Base-by-base conservation (phyloP, 2,113 vertebrate species). In the Cettia cetti region DNA sequence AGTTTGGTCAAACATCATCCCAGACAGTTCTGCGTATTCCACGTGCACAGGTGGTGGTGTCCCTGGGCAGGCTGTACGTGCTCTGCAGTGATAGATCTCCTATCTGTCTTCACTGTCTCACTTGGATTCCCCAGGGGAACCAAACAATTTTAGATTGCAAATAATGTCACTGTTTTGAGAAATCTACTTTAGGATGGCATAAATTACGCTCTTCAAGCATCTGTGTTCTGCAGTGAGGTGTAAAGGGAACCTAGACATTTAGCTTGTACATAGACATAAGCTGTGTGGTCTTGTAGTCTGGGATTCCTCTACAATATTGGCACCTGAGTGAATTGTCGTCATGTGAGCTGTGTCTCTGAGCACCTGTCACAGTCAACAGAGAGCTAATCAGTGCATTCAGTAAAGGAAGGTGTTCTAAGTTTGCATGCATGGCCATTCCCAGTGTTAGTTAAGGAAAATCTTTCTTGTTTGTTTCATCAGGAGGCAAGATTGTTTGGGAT, bases 51-150 rank as follows among this genome's bases (percentile, higher is more conserved):
- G 20, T 72, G 74, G 50, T 91, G 15, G 1, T 82, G 28, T 53
- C 30, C 0, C 0, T 69, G 50, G 30, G 31, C 10, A 26, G 59
- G 42, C 13, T 65, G 31, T 15, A 4, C 26, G 40, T 77, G 19
- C 44, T 37, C 10, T 76, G 35, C 16, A 0, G 4, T 1, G 3
- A 6, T 10, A 3, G 66, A 70, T 69, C 27, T 81, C n/a, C 64
- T 76, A 3, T 14, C 11, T 59, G 40, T 69, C 91, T 86, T 90
- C 53, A 26, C 49, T 49, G 49, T 53, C 68, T 78, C 39, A 8
- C 71, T 80, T 77, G 50, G 54, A 63, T 78, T 92, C 33, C 26
- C 30, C 30, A 60, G 80, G 64, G 21, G 21, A 94, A 66, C 39
- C 56, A 39, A 75, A 22, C 47, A 52, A 24, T 39, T 96, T 91